Percentiles rank a stretch among this genome's conserved stretches.
Evolutionary conservation across 2,888 invertebrate species (phyloP).

Genomic region (Orthonychiurus folsomi): DNA sequence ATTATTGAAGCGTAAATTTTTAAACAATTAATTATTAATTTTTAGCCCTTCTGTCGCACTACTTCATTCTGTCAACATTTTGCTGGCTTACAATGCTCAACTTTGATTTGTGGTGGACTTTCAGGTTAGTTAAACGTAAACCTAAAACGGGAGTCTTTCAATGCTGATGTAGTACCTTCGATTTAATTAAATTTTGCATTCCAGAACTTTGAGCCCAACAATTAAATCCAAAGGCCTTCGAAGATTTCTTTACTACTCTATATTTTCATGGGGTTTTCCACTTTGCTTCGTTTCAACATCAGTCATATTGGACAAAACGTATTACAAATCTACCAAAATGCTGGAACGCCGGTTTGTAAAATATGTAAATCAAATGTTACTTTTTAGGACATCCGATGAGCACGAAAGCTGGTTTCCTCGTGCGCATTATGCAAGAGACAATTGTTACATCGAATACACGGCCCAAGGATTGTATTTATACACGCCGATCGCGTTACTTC

Average conservation of each 20-base stretch:
- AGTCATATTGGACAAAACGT: too few relatives aligned
- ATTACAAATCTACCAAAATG: too few relatives aligned
- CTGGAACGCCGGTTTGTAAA: too few relatives aligned
- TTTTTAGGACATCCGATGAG: not conserved
- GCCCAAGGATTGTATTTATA: slow-evolving; percentile 19
- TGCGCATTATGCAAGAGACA: slow-evolving; percentile 16
- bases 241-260: slow-evolving; percentile 14
- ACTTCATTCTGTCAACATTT: slow-evolving; percentile 31
- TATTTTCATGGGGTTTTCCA: slow-evolving; percentile 7
- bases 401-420: slow-evolving; percentile 3
- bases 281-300: too few relatives aligned
- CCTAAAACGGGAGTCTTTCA: not conserved
- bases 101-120: slow-evolving; percentile 36
- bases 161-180: not conserved
- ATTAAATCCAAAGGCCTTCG: slow-evolving; percentile 16
- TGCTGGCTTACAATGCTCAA: slow-evolving; percentile 33
- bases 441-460: slow-evolving; percentile 16
- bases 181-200: not conserved
- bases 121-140: slow-evolving; percentile 25
- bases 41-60: slow-evolving; percentile 30
- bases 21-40: too few relatives aligned
- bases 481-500: slow-evolving; percentile 15
- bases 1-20: too few relatives aligned
- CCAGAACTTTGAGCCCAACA: slow-evolving; percentile 16
- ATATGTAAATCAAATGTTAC: too few relatives aligned